These are phyloP conservation scores for Abramis brama DNA, from an alignment of 2,113 vertebrate species.

Conservation along the genomic window DNA sequence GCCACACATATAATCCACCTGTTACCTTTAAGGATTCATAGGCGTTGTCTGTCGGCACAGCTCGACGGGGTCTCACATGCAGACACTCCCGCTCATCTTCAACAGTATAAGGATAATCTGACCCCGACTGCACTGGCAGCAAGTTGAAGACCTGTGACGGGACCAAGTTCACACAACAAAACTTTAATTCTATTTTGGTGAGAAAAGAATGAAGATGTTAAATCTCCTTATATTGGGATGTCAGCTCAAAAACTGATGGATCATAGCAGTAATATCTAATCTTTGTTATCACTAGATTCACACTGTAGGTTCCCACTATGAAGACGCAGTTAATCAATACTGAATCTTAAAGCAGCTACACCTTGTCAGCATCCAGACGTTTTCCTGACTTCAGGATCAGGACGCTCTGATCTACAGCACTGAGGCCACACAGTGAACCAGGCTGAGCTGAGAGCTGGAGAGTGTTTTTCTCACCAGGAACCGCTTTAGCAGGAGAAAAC, in stretches of 20 bases:
- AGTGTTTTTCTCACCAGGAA: conserved; percentile 71
- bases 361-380: conserved; percentile 69
- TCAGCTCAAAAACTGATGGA: not conserved
- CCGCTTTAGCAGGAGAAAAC: conserved; percentile 71
- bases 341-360: conserved; percentile 25
- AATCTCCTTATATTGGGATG: not conserved
- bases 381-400: conserved; percentile 77
- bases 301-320: not conserved
- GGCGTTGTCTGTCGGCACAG: not conserved
- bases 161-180: not conserved
- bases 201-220: not conserved
- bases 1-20: not conserved
- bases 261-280: not conserved
- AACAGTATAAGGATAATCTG: conserved; percentile 35
- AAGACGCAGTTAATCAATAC: not conserved
- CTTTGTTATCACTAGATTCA: not conserved
- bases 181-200: not conserved
- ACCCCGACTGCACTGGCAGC: conserved; percentile 54
- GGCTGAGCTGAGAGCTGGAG: conserved; percentile 75
- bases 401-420: conserved; percentile 82
- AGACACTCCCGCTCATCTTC: conserved; percentile 57
- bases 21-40: conserved; percentile 65
- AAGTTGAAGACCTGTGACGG: conserved; percentile 66
- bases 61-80: conserved; percentile 62
- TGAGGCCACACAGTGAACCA: conserved; percentile 83